These are phyloP conservation scores for Micronycteris hirsuta DNA, from an alignment of 2,113 vertebrate genomes.

Conservation along the genomic window DNA sequence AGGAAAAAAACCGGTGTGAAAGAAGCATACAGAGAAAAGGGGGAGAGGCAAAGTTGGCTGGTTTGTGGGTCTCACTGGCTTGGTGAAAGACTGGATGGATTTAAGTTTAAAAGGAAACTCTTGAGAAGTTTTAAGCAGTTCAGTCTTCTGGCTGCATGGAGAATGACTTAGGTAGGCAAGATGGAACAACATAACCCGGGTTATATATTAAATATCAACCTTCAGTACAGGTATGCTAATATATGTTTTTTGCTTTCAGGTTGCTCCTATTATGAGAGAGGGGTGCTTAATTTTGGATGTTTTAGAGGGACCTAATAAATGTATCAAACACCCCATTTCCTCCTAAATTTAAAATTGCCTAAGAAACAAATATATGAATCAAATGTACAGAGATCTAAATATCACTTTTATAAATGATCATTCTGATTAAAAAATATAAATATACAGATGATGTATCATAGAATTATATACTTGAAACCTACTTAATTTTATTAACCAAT, in stretches of 20 bases:
- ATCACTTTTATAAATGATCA: background rate
- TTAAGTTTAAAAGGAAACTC: background rate
- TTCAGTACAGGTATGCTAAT: background rate
- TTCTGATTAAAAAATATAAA: background rate
- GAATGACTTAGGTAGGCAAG: background rate
- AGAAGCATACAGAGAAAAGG: background rate
- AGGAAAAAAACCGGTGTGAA: background rate
- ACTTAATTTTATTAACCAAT: background rate
- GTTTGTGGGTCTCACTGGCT: background rate
- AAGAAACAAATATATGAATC: background rate
- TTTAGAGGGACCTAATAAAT: background rate
- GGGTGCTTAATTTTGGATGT: background rate
- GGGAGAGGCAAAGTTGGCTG: background rate
- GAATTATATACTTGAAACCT: background rate
- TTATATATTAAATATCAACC: background rate
- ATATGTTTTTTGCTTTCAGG: background rate
- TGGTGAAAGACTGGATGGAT: background rate
- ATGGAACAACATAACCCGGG: background rate
- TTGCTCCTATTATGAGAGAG: background rate
- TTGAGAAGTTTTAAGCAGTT: background rate
- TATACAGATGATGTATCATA: background rate
- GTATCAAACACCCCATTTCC: background rate
- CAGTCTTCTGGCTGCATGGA: background rate
- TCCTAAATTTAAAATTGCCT: conserved; percentile 5
- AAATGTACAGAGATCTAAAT: background rate